A percentile compares a stretch with the other conserved stretches of the same genome.
phyloP scores from a whole-genome alignment of 2,888 invertebrate genomes.

The Himalopsyche anomala region DNA sequence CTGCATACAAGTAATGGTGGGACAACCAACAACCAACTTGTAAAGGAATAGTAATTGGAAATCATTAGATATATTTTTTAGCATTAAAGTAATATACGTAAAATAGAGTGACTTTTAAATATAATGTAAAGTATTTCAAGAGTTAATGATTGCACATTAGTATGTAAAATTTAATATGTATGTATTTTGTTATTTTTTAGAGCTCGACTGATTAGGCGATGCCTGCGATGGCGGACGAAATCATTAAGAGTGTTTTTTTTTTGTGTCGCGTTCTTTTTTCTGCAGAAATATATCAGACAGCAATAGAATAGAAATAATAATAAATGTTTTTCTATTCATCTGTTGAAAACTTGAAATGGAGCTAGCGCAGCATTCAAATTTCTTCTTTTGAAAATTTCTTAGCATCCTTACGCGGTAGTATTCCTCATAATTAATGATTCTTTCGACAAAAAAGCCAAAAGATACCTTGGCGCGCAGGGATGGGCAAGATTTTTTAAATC shows the following conservation, averaged over 20 bases:
- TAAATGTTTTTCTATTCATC: slow-evolving; percentile 64
- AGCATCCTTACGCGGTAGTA: slow-evolving; percentile 57
- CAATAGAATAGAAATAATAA: slow-evolving; percentile 49
- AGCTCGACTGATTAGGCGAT: slow-evolving; percentile 8
- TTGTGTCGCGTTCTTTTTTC: slow-evolving; percentile 10
- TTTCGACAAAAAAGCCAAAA: slow-evolving; percentile 57
- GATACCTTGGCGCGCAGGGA: slow-evolving; percentile 44
- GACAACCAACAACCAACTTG: no score
- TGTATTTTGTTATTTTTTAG: neutral
- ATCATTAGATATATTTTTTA: no score
- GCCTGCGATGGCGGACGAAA: neutral
- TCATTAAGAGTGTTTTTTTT: slow-evolving; percentile 8
- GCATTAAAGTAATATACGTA: no score
- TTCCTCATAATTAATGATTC: slow-evolving; percentile 64
- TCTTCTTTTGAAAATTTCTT: slow-evolving; percentile 61
- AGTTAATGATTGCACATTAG: no score
- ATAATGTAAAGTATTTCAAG: no score
- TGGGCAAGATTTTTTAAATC: neutral
- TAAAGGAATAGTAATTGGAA: no score
- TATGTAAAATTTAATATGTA: no score
- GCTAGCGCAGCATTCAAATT: slow-evolving; percentile 62
- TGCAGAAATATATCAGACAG: slow-evolving; percentile 34
- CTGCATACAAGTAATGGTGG: no score
- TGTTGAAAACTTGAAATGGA: slow-evolving; percentile 49
- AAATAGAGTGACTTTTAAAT: no score